Conservation (phyloP, 1,140 invertebrate genomes). For the Euura lappo region DNA sequence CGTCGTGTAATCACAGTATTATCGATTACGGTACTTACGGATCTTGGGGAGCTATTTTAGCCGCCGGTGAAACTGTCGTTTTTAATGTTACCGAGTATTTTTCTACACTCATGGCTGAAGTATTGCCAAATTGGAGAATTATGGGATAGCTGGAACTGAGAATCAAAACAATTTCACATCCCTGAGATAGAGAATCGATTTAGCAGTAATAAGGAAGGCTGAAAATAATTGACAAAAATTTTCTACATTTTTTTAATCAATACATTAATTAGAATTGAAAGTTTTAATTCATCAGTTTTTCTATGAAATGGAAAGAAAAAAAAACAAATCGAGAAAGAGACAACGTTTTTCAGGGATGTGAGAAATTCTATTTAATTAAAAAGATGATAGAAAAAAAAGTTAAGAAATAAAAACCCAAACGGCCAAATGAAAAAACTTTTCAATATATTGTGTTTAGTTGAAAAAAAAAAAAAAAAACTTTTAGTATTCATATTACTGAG, state of each 20-base stretch:
- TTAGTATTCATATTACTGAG: too few relatives aligned
- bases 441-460: constrained; percentile 13
- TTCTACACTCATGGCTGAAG: constrained; percentile 61
- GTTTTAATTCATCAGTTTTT: too few relatives aligned
- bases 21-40: constrained; percentile 76
- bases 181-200: not conserved
- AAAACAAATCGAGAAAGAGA: too few relatives aligned
- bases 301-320: too few relatives aligned
- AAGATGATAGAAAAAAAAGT: too few relatives aligned
- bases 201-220: not conserved
- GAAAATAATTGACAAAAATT: too few relatives aligned
- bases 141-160: constrained; percentile 45
- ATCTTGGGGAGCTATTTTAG: constrained; percentile 71
- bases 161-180: constrained; percentile 1
- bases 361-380: not conserved
- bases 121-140: constrained; percentile 64
- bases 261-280: too few relatives aligned
- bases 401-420: not conserved
- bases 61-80: constrained; percentile 66
- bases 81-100: constrained; percentile 65
- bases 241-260: too few relatives aligned
- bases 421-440: constrained; percentile 32
- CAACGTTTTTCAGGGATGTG: not conserved
- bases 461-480: too few relatives aligned
- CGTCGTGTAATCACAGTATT: constrained; percentile 71